Evolutionary conservation across 2,888 invertebrate genomes (phyloP).

Genomic region (Agrochola lota): DNA sequence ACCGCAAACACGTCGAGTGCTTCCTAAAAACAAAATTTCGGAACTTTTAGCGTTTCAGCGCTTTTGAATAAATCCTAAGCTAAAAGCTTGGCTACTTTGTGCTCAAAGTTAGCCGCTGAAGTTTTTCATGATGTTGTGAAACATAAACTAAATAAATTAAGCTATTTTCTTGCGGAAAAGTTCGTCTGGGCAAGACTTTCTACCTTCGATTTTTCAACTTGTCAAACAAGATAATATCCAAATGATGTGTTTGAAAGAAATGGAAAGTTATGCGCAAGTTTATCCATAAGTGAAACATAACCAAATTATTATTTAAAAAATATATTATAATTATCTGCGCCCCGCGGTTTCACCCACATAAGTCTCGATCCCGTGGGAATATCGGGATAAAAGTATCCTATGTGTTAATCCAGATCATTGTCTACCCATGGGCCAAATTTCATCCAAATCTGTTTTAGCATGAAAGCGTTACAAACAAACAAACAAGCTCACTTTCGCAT

Average conservation of each 20-base stretch:
- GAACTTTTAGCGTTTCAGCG: slow-evolving; percentile 56
- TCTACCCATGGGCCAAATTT: too few relatives aligned
- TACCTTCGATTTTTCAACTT: not conserved
- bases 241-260: not conserved
- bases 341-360: too few relatives aligned
- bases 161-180: slow-evolving; percentile 5
- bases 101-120: slow-evolving; percentile 32
- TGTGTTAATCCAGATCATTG: too few relatives aligned
- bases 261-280: not conserved
- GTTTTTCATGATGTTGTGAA: slow-evolving; percentile 33
- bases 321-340: too few relatives aligned
- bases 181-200: not conserved
- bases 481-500: too few relatives aligned
- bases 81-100: slow-evolving; percentile 32
- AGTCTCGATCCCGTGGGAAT: too few relatives aligned
- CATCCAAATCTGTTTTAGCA: too few relatives aligned
- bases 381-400: too few relatives aligned
- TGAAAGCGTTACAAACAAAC: too few relatives aligned
- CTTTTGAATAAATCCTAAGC: slow-evolving; percentile 58
- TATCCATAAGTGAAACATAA: not conserved
- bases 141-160: slow-evolving; percentile 24
- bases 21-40: slow-evolving; percentile 46
- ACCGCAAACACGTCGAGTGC: slow-evolving; percentile 32
- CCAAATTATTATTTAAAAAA: not conserved
- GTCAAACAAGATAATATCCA: not conserved